Evolutionary conservation across 2,113 vertebrate species (phyloP).

Genomic region (Camelus bactrianus): DNA sequence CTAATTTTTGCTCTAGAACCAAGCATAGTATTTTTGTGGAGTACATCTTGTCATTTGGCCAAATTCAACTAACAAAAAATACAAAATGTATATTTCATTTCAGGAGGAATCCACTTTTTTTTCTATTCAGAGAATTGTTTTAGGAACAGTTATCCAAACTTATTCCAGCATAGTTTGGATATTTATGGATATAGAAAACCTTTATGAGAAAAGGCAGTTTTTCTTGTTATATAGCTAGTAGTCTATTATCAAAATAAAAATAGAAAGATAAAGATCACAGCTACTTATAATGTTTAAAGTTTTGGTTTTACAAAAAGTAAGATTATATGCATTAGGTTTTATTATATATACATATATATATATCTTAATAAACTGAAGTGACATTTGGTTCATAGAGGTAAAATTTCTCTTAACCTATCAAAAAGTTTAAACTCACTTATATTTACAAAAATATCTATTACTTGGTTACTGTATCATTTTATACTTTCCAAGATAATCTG

Average conservation of each 20-base stretch:
- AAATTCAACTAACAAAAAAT: neutral
- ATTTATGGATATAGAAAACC: neutral
- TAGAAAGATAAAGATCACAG: neutral
- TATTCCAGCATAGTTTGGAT: neutral
- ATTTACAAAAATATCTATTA: neutral
- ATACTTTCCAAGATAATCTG: neutral
- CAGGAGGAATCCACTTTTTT: neutral
- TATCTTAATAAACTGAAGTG: neutral
- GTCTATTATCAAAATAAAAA: slow-evolving; percentile 22
- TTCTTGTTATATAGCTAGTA: neutral
- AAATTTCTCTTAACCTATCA: neutral
- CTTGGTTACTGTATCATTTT: neutral
- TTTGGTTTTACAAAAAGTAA: neutral
- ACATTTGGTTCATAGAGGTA: neutral
- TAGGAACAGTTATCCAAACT: neutral
- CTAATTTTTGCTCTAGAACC: neutral
- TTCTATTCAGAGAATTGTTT: neutral
- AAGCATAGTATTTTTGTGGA: neutral
- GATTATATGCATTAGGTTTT: neutral
- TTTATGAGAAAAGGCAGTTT: neutral
- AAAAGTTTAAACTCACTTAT: neutral
- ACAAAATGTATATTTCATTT: neutral
- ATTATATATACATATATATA: too few relatives aligned
- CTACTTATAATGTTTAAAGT: neutral
- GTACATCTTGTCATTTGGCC: neutral